These are phyloP conservation scores for Erebia ligea DNA, from an alignment of 2,888 invertebrate species.

Conservation along the genomic window DNA sequence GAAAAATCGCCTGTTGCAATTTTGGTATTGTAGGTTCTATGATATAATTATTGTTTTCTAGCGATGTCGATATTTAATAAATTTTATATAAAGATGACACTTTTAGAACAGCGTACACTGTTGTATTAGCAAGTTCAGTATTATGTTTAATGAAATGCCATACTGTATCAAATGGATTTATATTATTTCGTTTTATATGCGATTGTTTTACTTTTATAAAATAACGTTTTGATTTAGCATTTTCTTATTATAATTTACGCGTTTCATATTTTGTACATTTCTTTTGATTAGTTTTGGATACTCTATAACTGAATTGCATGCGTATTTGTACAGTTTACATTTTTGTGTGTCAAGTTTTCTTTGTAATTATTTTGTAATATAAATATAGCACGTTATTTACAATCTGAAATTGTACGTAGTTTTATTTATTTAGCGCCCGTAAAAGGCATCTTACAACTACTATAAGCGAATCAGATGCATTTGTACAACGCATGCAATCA, in stretches of 20 bases:
- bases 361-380: constrained; percentile 83
- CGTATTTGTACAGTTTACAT: constrained; percentile 74
- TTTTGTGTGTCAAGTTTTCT: constrained; percentile 78
- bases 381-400: constrained; percentile 84
- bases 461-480: too few species aligned
- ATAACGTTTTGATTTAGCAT: constrained; percentile 66
- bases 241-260: constrained; percentile 54
- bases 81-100: constrained; percentile 40
- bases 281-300: constrained; percentile 65
- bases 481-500: too few species aligned
- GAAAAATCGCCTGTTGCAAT: constrained; percentile 34
- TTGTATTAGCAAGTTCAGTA: constrained; percentile 82
- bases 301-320: constrained; percentile 72
- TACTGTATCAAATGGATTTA: constrained; percentile 77
- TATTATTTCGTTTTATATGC: constrained; percentile 65
- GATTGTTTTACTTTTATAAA: constrained; percentile 64
- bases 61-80: constrained; percentile 48
- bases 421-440: constrained; percentile 37
- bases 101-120: constrained; percentile 69
- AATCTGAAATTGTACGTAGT: constrained; percentile 55
- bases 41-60: constrained; percentile 37
- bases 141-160: constrained; percentile 78
- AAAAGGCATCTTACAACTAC: not conserved
- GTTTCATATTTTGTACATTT: constrained; percentile 71
- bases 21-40: constrained; percentile 36